Conservation (phyloP, 2,113 vertebrate genomes). For the Tretioscincus oriximinensis region DNA sequence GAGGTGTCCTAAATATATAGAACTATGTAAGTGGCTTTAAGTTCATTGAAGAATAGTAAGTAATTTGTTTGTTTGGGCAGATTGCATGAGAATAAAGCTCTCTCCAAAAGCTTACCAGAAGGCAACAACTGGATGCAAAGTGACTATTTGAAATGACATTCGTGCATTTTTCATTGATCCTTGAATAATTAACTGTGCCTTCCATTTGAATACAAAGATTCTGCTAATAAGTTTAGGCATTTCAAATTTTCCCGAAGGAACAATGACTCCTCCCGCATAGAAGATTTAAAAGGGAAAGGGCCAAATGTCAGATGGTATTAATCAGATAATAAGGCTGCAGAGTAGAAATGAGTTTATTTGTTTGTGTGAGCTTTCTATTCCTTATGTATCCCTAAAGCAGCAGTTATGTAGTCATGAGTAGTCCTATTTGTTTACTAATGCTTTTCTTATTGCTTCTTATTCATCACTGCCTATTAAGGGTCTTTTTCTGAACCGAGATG, state of each 20-base stretch:
- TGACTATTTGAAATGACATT: slow-evolving; percentile 32
- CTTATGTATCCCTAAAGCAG: neutral
- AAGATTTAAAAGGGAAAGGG: neutral
- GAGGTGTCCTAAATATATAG: neutral
- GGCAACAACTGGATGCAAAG: slow-evolving; percentile 35
- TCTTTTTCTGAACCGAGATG: slow-evolving; percentile 7
- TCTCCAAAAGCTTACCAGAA: neutral
- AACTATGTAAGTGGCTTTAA: neutral
- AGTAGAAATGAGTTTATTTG: slow-evolving; percentile 16
- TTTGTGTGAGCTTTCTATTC: neutral
- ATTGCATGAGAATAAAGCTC: slow-evolving; percentile 8
- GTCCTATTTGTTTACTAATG: neutral
- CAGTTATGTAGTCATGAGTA: neutral
- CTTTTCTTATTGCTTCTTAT: neutral
- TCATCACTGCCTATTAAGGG: slow-evolving; percentile 11
- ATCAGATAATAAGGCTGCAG: slow-evolving; percentile 10
- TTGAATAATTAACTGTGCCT: slow-evolving; percentile 40
- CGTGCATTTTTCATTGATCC: slow-evolving; percentile 34
- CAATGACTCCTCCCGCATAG: rapidly evolving
- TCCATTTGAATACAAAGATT: slow-evolving; percentile 24
- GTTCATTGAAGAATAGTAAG: neutral
- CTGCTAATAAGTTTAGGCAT: slow-evolving; percentile 17
- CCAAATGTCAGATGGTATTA: slow-evolving; percentile 2
- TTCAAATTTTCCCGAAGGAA: slow-evolving; percentile 19
- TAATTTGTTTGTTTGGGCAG: slow-evolving; percentile 2